These are phyloP conservation scores for Samia ricini DNA, from an alignment of 1,140 invertebrate species.

Conservation along the genomic window DNA sequence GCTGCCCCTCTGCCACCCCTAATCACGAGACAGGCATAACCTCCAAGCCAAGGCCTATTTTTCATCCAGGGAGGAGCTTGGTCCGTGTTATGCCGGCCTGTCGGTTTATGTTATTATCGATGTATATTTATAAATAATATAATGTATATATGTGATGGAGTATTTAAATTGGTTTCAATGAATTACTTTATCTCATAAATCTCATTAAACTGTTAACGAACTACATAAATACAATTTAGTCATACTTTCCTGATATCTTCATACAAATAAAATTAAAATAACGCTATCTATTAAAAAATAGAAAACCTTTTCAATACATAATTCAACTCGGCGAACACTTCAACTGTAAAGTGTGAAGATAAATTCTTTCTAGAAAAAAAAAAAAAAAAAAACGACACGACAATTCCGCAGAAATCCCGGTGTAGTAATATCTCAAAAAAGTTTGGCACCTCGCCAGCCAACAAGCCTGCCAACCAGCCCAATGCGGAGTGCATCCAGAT, in stretches of 20 bases:
- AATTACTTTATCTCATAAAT: no score
- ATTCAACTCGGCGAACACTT: background rate
- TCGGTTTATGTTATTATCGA: no score
- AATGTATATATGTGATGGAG: no score
- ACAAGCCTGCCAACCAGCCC: background rate
- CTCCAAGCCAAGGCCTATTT: no score
- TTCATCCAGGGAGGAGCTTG: no score
- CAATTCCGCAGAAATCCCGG: conserved; percentile 20
- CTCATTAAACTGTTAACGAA: no score
- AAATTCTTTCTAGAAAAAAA: conserved; percentile 12
- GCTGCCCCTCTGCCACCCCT: no score
- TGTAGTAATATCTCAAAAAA: conserved; percentile 19
- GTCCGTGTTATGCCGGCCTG: no score
- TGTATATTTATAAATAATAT: no score
- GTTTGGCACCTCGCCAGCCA: conserved; percentile 12
- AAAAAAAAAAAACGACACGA: conserved; percentile 9
- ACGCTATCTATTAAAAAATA: background rate
- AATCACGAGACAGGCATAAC: no score
- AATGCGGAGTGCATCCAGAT: background rate
- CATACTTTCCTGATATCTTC: background rate
- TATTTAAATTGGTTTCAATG: no score
- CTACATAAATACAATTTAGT: no score
- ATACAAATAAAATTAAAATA: background rate
- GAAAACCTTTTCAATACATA: background rate
- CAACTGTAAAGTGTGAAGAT: conserved; percentile 14